Evolutionary conservation across 2,113 vertebrate genomes (phyloP), one percentile per base, ranked within the genome.

Genomic region (Pomatostomus ruficeps): DNA sequence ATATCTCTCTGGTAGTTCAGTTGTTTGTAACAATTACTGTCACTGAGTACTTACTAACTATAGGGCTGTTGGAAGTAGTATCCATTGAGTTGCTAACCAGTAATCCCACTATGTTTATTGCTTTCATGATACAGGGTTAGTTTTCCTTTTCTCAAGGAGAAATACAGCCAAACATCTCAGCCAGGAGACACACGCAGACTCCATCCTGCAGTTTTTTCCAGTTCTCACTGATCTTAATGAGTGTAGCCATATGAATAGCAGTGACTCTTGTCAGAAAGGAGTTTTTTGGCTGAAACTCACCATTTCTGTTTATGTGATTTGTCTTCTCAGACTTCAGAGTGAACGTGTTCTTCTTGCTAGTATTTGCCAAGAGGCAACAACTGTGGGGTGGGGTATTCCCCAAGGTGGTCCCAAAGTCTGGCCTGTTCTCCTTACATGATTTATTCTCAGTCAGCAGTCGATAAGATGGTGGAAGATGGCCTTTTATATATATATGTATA

Each of bases 141-240:
- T 86, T 85, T 93, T 81, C 46, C 23, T 86, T 94, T 92, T 95
- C 75, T 70, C 67, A 72, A 95, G 93, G 83, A 51, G 85, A 89
- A 95, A 61, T 7, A 8, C 49, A 28, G 26, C 91, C 71, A 94
- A 94, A 48, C 65, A 36, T 81, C 93, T 89, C 83, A 91, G 80
- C 55, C 74, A 43, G 75, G 36, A 68, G 76, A 82, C 51, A 31
- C 78, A 21, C 0, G 7, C 48, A 77, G 40, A 21, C 28, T 68
- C 63, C 14, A 23, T 88, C 74, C 89, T 89, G 89, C 66, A 76
- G 59, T 74, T 88, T 94, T 97, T 89, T 84, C 81, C 49, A 73
- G 28, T 49, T 90, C 79, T 62, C 58, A 31, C 25, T 89, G 92
- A 93, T 88, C 74, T 58, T 82, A 76, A 89, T 79, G 65, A 87